Base-by-base conservation (phyloP, 2,888 invertebrate genomes). In the Scaptomyza caliginosa region DNA sequence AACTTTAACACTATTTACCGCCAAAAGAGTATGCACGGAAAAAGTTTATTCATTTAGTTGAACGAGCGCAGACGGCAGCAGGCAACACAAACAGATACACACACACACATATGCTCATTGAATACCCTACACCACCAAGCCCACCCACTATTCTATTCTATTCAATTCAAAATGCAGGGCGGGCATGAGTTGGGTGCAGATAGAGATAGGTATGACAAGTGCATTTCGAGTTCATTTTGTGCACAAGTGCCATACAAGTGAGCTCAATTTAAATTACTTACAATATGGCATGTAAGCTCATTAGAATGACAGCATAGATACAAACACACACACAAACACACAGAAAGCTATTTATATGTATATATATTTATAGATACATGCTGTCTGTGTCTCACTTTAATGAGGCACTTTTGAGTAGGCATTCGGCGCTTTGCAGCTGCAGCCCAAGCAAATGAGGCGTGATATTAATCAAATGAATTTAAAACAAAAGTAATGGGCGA, bases 1-100 rank as follows among this genome's bases (percentile, higher is more conserved):
- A 83, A 87, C 78, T 87, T 85, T 81, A 85, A 87, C 87, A 85
- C 87, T 82, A 85, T 82, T 87, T 85, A 87, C 87, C 86, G 68
- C 82, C 73, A 65, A 86, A 82, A 82, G 75, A 82, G 85, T 85
- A 69, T 84, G 87, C 87, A 77, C 69, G 82, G 72, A 84, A 82
- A 82, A 82, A 82, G 82, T 86, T 82, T 82, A 82, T 82, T 82
- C 85, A 82, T 86, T 82, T 86, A 86, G 85, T 77, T 84, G 67
- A 81, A 73, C 77, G 81, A 77, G 85, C 70, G 65, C 77, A 86
- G 87, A 77, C 68, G 74, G 70, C 70, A 66, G 52, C 68, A 67
- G 39, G 51, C 42, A 59, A 45, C n/a, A 45, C 39, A 48, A 23
- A 23, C 54, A 26, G 28, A 17, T 24, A 42, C 23, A 34, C 51